Evolutionary conservation across 2,888 invertebrate species (phyloP).

Genomic region (Eubasilissa splendida): DNA sequence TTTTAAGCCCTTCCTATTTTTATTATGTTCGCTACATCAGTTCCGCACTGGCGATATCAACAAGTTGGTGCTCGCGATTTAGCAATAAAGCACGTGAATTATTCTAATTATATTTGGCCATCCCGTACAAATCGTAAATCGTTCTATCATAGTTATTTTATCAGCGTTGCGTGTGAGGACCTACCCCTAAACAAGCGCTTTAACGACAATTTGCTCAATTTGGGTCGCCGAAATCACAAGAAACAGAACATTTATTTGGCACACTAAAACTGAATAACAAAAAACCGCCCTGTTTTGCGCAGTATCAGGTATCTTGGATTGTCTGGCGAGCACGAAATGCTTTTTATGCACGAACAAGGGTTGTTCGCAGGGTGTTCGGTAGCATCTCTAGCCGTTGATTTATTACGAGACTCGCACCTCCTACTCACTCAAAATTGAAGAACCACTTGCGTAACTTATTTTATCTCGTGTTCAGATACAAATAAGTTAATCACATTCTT

Average conservation of each 20-base stretch:
- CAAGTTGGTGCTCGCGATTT: slow-evolving; percentile 19
- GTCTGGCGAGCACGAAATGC: slow-evolving; percentile 4
- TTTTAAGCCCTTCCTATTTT: no score
- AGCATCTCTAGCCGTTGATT: slow-evolving; percentile 4
- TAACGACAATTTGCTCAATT: slow-evolving; percentile 29
- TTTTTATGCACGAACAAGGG: slow-evolving; percentile 6
- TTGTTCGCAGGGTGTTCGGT: slow-evolving; percentile 1
- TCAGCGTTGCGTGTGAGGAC: slow-evolving; percentile 16
- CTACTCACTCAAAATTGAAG: no score
- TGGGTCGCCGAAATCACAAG: slow-evolving; percentile 15
- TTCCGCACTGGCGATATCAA: background rate
- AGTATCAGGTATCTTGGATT: slow-evolving; percentile 15
- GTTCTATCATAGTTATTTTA: slow-evolving; percentile 2
- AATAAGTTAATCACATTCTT: no score
- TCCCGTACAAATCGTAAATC: slow-evolving; percentile 17
- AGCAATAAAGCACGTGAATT: slow-evolving; percentile 13
- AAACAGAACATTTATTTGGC: slow-evolving; percentile 12
- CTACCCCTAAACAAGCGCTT: slow-evolving; percentile 4
- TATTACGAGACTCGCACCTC: slow-evolving; percentile 6
- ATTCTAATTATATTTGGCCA: slow-evolving; percentile 25
- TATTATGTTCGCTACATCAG: background rate
- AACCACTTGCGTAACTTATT: no score
- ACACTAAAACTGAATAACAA: slow-evolving; percentile 1
- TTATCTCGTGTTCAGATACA: no score
- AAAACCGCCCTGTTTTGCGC: slow-evolving; percentile 3